Percentiles rank a stretch among this genome's conserved stretches.
Conservation (phyloP, 2,113 vertebrate species). For the Dasyprocta punctata region DNA sequence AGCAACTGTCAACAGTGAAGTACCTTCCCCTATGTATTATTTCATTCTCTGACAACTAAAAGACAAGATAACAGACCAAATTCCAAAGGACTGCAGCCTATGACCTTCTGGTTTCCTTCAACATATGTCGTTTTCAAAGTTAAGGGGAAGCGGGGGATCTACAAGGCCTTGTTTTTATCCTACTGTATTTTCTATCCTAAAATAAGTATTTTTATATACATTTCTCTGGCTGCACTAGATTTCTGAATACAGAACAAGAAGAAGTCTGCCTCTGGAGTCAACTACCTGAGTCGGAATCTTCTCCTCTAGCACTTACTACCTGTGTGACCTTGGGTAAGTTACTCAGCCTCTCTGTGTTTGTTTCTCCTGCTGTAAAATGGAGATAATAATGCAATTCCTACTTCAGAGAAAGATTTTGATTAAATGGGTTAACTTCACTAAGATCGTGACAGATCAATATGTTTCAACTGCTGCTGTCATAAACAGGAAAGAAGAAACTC, state of each 20-base stretch:
- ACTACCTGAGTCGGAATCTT: neutral
- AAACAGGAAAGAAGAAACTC: neutral
- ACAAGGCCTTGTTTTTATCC: neutral
- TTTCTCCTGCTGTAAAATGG: neutral
- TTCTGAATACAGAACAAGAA: neutral
- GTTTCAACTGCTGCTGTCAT: neutral
- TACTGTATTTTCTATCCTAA: neutral
- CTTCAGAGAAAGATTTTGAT: neutral
- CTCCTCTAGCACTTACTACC: neutral
- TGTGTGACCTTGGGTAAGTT: neutral
- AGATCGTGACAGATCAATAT: neutral
- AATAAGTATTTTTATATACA: neutral
- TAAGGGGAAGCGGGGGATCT: neutral
- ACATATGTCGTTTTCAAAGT: conserved; percentile 39
- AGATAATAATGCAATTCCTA: neutral
- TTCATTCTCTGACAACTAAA: conserved; percentile 19
- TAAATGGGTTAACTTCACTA: neutral
- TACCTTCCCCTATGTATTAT: neutral
- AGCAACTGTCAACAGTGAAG: neutral
- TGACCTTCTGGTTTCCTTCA: neutral
- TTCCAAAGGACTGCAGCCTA: neutral
- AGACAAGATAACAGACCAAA: neutral
- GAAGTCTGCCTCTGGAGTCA: neutral
- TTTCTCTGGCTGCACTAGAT: neutral
- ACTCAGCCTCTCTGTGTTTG: neutral